These are phyloP conservation scores for Dryococelus australis DNA, from an alignment of 2,888 invertebrate genomes.

Conservation along the genomic window DNA sequence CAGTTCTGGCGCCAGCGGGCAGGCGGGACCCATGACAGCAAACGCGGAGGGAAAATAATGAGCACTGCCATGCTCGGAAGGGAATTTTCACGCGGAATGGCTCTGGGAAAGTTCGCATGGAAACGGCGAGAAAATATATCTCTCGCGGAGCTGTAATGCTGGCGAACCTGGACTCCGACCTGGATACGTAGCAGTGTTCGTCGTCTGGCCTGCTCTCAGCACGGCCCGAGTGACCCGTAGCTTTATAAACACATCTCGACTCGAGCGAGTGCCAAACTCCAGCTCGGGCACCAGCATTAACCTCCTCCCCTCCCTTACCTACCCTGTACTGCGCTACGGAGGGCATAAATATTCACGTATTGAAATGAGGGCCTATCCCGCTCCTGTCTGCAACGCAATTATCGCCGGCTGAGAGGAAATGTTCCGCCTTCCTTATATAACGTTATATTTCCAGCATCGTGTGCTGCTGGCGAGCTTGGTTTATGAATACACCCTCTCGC, in stretches of 20 bases:
- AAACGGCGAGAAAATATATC: too few species aligned
- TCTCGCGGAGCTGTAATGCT: too few species aligned
- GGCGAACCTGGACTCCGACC: too few species aligned
- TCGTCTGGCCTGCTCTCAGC: background rate
- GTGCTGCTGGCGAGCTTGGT: background rate
- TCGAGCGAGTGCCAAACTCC: background rate
- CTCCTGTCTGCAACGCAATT: background rate
- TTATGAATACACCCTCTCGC: background rate
- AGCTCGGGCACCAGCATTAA: background rate
- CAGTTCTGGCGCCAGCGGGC: too few species aligned
- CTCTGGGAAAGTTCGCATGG: too few species aligned
- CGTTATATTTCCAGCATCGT: conserved; percentile 16
- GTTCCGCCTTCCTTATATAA: conserved; percentile 16
- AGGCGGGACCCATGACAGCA: too few species aligned
- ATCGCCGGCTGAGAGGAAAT: conserved; percentile 10
- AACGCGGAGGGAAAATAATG: too few species aligned
- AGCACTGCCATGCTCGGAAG: too few species aligned
- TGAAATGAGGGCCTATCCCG: background rate
- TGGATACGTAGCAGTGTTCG: too few species aligned
- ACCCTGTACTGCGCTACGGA: background rate
- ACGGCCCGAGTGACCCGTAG: background rate
- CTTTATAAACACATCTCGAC: background rate
- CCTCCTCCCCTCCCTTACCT: background rate
- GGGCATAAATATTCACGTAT: background rate
- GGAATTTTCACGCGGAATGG: too few species aligned